Evolutionary conservation across 2,888 invertebrate genomes (phyloP), one percentile per base, ranked within the genome.

Genomic region (Agonopterix alstromeriana): DNA sequence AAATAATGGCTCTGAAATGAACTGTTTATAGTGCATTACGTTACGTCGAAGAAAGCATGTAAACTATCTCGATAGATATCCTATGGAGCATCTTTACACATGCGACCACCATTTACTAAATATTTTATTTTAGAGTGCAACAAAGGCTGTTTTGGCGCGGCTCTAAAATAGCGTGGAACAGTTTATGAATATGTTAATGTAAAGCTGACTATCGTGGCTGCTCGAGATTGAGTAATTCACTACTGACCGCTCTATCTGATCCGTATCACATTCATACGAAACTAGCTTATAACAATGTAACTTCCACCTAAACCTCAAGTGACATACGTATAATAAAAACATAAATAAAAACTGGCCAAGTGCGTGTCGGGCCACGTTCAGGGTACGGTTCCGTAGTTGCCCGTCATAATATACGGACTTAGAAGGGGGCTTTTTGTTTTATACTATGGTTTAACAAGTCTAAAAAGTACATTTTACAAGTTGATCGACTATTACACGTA

Each of bases 71-170:
- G 66, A 67, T 67, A 66, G 66, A 70, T 69, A 69, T 60, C 61
- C 54, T 68, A 69, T 61, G 60, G 63, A 67, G 67, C 70, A 73
- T 79, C 75, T 75, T 73, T 70, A 63, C 67, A 72, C 74, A 72
- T 76, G 73, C 73, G 69, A 73, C 65, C 60, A 61, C 61, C 65
- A 51, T 73, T 71, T 67, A 65, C 67, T 74, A 74, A 74, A 73
- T 75, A 69, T 74, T 70, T 73, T 73, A 68, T 64, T 63, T 64
- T 63, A 56, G 55, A 56, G 40, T 36, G 44, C 52, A 60, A 71
- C 67, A 68, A 70, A 63, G 59, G 62, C 60, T 58, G 55, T 75
- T 70, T 73, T 65, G 70, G 56, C 56, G 53, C 62, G 54, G 64
- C 60, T 66, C 65, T 61, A 61, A 71, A 77, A 72, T 71, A 70